A percentile compares a stretch with the other conserved stretches of the same genome.
These are phyloP conservation scores for Clusia tigrina DNA, from an alignment of 2,888 invertebrate species.

Conservation along the genomic window DNA sequence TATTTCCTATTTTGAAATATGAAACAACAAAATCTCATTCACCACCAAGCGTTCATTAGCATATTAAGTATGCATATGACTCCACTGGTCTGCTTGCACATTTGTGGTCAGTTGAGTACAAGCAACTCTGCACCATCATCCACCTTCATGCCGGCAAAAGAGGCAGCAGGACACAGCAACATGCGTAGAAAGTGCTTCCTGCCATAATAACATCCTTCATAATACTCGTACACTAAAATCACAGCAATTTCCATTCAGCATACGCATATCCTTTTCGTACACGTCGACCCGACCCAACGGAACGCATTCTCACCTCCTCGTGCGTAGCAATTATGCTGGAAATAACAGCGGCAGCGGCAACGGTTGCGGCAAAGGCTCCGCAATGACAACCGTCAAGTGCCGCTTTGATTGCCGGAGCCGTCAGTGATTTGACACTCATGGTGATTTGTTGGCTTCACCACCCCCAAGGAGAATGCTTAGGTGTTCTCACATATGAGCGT, in stretches of 20 bases:
- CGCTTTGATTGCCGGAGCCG: constrained; percentile 17
- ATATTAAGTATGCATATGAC: too few relatives aligned
- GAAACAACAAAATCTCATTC: background rate
- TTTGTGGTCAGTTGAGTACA: background rate
- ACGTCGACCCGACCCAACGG: background rate
- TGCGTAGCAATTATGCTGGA: constrained; percentile 11
- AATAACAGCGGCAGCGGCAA: background rate
- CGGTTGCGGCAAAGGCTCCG: background rate
- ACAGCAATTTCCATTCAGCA: background rate
- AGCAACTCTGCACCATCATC: background rate
- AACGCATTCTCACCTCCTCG: background rate
- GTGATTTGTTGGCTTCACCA: constrained; percentile 15
- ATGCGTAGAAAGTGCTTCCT: constrained; percentile 4
- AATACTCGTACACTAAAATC: background rate
- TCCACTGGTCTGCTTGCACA: too few relatives aligned
- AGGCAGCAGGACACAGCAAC: background rate
- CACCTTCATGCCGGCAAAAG: background rate
- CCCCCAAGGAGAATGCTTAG: background rate
- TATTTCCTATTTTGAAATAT: too few relatives aligned
- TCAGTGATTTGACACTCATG: constrained; percentile 11
- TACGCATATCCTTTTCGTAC: constrained; percentile 1
- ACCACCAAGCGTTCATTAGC: too few relatives aligned
- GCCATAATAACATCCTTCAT: constrained; percentile 10
- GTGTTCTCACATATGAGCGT: background rate
- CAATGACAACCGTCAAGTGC: constrained; percentile 17